Evolutionary conservation across 1,140 invertebrate species (phyloP).

Genomic region (Zeugodacus cucurbitae): DNA sequence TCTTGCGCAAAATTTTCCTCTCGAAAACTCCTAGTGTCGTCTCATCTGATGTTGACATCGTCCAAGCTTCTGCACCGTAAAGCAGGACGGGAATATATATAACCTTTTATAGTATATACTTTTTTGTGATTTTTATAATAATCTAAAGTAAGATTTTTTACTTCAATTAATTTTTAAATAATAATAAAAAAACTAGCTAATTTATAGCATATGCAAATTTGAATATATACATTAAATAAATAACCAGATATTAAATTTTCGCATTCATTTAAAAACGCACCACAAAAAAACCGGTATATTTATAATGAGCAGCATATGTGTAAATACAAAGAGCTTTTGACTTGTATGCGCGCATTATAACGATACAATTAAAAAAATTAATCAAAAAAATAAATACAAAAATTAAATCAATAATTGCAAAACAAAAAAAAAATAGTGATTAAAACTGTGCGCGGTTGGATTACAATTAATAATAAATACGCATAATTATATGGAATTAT

Average conservation of each 20-base stretch:
- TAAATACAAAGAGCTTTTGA: neutral
- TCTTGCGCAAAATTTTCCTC: too few relatives aligned
- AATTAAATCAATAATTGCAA: neutral
- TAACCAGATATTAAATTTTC: neutral
- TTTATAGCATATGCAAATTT: too few relatives aligned
- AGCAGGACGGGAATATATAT: too few relatives aligned
- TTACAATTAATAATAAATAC: neutral
- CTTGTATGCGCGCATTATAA: neutral
- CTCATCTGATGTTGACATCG: too few relatives aligned
- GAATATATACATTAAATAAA: neutral
- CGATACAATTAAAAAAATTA: neutral
- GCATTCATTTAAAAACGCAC: neutral
- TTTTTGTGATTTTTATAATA: too few relatives aligned
- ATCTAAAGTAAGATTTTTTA: too few relatives aligned
- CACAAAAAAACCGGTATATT: too few relatives aligned
- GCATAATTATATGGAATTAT: neutral
- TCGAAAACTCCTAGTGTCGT: too few relatives aligned
- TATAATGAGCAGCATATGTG: neutral
- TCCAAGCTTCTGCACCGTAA: too few relatives aligned
- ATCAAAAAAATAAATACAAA: neutral
- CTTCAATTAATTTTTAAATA: too few relatives aligned
- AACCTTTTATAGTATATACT: too few relatives aligned
- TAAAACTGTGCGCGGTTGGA: neutral
- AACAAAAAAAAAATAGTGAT: neutral
- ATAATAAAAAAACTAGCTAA: too few relatives aligned